Percentiles rank a stretch among this genome's conserved stretches.
phyloP scores from a whole-genome alignment of 2,888 invertebrate species.

The Actias luna region DNA sequence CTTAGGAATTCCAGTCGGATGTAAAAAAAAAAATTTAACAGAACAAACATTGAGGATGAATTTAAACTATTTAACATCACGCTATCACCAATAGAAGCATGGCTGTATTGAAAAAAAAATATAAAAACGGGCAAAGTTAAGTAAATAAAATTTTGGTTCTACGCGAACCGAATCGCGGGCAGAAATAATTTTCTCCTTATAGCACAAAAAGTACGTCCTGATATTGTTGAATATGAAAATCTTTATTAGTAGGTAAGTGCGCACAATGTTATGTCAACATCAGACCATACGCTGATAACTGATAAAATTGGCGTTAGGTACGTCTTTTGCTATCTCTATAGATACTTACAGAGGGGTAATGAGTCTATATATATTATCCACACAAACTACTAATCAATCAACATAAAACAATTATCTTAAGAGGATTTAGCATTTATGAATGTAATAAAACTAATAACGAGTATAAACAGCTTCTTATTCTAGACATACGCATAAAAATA shows the following conservation, averaged over 20 bases:
- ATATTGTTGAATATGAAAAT: background rate
- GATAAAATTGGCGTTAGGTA: slow-evolving; percentile 30
- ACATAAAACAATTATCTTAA: background rate
- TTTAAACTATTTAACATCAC: no score
- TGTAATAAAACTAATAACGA: background rate
- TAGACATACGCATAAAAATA: no score
- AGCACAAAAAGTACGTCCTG: background rate
- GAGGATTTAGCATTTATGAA: background rate
- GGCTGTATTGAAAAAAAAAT: no score
- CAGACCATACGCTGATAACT: slow-evolving; percentile 38
- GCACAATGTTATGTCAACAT: slow-evolving; percentile 20
- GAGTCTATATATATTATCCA: slow-evolving; percentile 4
- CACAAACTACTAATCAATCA: background rate
- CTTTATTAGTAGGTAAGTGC: background rate
- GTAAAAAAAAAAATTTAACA: no score
- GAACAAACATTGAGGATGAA: no score
- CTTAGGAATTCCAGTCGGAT: no score
- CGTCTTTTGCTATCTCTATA: slow-evolving; percentile 32
- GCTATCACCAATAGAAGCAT: no score
- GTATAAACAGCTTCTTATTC: background rate
- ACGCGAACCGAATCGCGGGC: no score
- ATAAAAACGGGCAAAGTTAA: no score
- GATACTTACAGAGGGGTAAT: background rate
- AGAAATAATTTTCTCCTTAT: background rate
- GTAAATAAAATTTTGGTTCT: no score